phyloP scores from a whole-genome alignment of 2,113 vertebrate genomes.

The Accipiter virgatus region DNA sequence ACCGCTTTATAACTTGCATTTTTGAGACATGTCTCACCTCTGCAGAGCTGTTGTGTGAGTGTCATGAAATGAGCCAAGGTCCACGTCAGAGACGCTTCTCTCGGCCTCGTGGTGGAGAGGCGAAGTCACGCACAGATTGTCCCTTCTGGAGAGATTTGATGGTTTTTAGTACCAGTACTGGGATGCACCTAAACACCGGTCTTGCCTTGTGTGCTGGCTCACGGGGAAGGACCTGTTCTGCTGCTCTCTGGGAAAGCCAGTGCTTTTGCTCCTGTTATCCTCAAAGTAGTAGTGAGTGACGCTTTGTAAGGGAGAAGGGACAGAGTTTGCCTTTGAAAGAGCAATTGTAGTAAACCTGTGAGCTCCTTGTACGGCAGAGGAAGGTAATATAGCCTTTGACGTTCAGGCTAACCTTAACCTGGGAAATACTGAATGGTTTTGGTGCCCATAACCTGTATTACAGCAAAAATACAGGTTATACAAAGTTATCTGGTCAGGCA shows the following conservation, averaged over 20 bases:
- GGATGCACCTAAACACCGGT: fast-evolving
- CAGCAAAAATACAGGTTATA: fast-evolving
- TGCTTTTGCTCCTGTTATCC: background rate
- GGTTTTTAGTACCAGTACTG: background rate
- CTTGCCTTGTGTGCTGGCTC: background rate
- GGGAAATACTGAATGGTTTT: background rate
- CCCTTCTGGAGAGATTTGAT: background rate
- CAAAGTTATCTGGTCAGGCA: background rate
- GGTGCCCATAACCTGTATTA: background rate
- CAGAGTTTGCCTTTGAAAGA: background rate
- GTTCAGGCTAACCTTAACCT: background rate
- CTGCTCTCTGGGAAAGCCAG: too few species aligned
- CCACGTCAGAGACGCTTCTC: background rate
- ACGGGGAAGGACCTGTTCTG: background rate
- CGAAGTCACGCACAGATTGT: background rate
- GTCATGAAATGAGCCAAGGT: background rate
- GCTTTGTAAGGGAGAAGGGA: background rate
- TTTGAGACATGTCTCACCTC: background rate
- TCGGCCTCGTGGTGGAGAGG: background rate
- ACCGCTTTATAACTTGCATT: fast-evolving
- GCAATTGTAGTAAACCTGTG: background rate
- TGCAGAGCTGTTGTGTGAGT: background rate
- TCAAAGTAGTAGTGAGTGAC: background rate
- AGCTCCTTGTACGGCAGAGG: fast-evolving
- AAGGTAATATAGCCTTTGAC: background rate